Percentiles rank a stretch among this genome's conserved stretches.
Evolutionary conservation across 2,888 invertebrate species (phyloP).

Genomic region (Mimumesa dahlbomi): DNA sequence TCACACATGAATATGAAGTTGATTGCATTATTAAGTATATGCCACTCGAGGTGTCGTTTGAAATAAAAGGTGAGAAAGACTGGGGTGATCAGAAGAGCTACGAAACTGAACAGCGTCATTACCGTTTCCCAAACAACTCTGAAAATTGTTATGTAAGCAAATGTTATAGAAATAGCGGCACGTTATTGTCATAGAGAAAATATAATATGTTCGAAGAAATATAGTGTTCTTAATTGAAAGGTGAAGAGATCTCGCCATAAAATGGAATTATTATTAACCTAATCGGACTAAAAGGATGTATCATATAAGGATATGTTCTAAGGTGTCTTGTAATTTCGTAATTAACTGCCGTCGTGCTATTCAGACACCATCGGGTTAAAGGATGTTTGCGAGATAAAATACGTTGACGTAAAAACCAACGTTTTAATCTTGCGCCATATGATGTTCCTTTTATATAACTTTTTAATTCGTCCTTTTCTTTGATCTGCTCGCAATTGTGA

Average conservation of each 20-base stretch:
- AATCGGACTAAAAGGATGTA: conserved; percentile 79
- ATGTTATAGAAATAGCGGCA: too few species aligned
- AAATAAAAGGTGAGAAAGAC: conserved; percentile 73
- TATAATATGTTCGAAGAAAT: not conserved
- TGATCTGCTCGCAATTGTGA: conserved; percentile 62
- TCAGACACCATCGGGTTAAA: conserved; percentile 65
- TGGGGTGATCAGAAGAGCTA: conserved; percentile 72
- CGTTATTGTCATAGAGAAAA: not conserved
- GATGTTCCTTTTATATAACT: conserved; percentile 45
- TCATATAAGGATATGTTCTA: conserved; percentile 70
- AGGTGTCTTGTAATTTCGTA: conserved; percentile 77
- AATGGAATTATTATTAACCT: conserved; percentile 59
- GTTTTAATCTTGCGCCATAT: conserved; percentile 40
- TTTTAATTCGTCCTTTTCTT: conserved; percentile 55
- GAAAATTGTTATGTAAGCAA: too few species aligned
- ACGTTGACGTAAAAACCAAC: conserved; percentile 63
- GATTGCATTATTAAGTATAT: conserved; percentile 57
- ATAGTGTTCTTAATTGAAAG: too few species aligned
- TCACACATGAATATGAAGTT: conserved; percentile 73
- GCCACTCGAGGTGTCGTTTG: conserved; percentile 46
- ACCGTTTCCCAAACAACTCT: conserved; percentile 78
- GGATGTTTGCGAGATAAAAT: conserved; percentile 67
- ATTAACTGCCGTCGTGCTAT: conserved; percentile 76
- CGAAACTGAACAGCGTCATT: conserved; percentile 71
- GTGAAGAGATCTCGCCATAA: too few species aligned